Evolutionary conservation across 1,140 invertebrate genomes (phyloP), one percentile per base, ranked within the genome.

Genomic region (Gerris buenoi): DNA sequence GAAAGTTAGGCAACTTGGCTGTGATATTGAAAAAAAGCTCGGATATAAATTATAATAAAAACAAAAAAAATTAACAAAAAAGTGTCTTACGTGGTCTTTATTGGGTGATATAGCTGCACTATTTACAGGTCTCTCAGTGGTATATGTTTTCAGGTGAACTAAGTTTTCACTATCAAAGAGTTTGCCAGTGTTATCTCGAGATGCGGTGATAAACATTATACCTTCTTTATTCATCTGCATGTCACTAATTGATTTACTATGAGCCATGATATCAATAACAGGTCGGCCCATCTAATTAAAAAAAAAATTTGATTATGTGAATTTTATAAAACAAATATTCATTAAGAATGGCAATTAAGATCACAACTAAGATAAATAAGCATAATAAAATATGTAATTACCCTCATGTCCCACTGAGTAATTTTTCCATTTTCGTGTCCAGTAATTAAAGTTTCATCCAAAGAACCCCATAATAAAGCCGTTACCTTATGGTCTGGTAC

Each of bases 191-290:
- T 88, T 85, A 79, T 98, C 95, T 78, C 95, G 92, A 0, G 92
- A 96, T 2, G 95, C 93, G 2, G 95, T 95, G 18, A 99, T 91
- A 74, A 98, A 91, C 91, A 97, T 95, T 1, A 90, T 93, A 23
- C 88, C 86, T 77, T 99, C 95, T 74, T 90, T 90, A 57, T 88
- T 92, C 69, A 90, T 82, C 77, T 98, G 95, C 86, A 98, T 93
- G 75, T 98, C 95, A 77, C 95, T 97, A 67, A 99, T 96, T 70
- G 88, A 84, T 59, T 84, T 85, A 1, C 83, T 85, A 76, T 99
- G 96, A 69, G 90, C 91, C 69, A 86, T 85, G 18, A 86, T 82
- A 13, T 85, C 83, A 70, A 86, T 86, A 1, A 90, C 77, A 75
- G 88, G 86, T n/a, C n/a, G n/a, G n/a, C n/a, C n/a, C n/a, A n/a